A percentile compares a stretch with the other conserved stretches of the same genome.
These are phyloP conservation scores for Parotia lawesii DNA, from an alignment of 2,113 vertebrate species.

Conservation along the genomic window DNA sequence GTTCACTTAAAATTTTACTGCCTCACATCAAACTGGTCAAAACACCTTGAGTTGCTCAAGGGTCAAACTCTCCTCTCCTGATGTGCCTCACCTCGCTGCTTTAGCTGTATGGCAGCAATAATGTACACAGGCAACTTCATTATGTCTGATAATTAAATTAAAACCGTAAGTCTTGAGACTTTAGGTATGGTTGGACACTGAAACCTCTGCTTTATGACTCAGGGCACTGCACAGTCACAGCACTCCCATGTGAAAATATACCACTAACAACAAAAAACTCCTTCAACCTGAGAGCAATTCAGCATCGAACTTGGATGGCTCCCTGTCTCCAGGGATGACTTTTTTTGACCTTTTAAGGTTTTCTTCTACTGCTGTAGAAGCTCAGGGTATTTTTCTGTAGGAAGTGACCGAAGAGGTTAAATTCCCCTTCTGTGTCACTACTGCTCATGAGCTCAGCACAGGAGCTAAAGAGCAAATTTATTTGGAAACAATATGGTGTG, in stretches of 20 bases:
- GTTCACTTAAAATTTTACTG: not conserved
- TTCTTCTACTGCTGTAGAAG: not conserved
- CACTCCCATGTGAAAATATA: not conserved
- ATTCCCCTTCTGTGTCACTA: not conserved
- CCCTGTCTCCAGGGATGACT: not conserved
- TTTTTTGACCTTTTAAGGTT: not conserved
- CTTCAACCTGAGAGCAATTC: not conserved
- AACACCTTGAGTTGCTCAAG: not conserved
- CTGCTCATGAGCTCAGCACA: not conserved
- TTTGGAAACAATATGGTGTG: slow-evolving; percentile 43
- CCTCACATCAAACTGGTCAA: not conserved
- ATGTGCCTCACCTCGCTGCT: not conserved
- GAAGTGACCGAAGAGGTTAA: not conserved
- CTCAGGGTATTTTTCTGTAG: not conserved
- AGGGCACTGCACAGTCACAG: not conserved
- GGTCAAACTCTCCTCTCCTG: not conserved
- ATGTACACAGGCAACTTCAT: not conserved
- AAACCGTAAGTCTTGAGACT: not conserved
- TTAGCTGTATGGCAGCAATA: not conserved
- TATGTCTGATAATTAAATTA: not conserved
- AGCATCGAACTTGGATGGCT: not conserved
- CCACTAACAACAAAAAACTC: not conserved
- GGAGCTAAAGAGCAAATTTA: slow-evolving; percentile 23
- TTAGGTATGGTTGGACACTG: not conserved
- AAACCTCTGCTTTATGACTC: slow-evolving; percentile 3